Evolutionary conservation across 2,888 invertebrate species (phyloP).

Genomic region (Dynastes hyllus): DNA sequence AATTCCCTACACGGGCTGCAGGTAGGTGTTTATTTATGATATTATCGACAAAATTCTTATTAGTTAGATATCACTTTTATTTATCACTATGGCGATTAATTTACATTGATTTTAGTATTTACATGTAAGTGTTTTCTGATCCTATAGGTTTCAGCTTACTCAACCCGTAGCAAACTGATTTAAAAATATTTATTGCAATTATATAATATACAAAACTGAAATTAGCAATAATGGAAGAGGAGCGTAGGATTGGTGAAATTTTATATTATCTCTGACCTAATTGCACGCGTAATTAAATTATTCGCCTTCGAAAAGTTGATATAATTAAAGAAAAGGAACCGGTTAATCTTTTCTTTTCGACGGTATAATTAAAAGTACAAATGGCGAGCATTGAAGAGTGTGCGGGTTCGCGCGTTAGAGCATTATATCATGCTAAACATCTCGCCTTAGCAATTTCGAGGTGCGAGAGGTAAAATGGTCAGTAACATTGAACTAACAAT

Average conservation of each 20-base stretch:
- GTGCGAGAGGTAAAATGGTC: constrained; percentile 8
- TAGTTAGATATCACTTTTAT: too few relatives aligned
- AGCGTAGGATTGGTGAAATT: neutral
- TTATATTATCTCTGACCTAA: constrained; percentile 10
- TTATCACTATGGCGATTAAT: neutral
- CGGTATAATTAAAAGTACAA: constrained; percentile 1
- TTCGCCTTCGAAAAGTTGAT: constrained; percentile 3
- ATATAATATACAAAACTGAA: neutral
- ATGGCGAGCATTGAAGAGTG: neutral
- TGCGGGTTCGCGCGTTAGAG: neutral
- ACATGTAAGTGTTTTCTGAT: neutral
- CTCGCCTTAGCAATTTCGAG: constrained; percentile 1
- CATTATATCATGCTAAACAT: neutral
- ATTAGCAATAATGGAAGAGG: neutral
- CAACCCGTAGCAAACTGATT: neutral
- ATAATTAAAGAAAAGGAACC: neutral
- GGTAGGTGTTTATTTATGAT: too few relatives aligned
- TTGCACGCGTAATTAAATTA: constrained; percentile 3
- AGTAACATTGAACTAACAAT: constrained; percentile 14
- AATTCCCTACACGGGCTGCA: too few relatives aligned
- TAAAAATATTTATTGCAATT: neutral
- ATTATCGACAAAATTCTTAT: too few relatives aligned
- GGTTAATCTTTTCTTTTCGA: neutral
- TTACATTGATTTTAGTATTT: neutral
- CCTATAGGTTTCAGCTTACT: neutral